phyloP scores from a whole-genome alignment of 2,797 vertebrate species.

The Phataginus tricuspis region DNA sequence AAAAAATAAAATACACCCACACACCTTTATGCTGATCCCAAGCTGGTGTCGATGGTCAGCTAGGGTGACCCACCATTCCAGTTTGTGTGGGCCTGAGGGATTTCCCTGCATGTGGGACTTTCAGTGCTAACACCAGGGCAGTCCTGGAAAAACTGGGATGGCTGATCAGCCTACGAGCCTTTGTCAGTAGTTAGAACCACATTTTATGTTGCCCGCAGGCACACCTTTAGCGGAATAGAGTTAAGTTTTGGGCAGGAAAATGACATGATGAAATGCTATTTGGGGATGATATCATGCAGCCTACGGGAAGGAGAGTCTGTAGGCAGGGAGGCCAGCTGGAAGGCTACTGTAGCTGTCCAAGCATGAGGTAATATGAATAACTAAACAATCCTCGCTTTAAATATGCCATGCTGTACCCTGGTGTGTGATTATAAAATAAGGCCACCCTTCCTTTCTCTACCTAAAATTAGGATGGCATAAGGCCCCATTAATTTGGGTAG shows the following conservation, averaged over 20 bases:
- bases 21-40: not conserved
- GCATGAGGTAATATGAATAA: not conserved
- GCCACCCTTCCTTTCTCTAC: not conserved
- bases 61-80: not conserved
- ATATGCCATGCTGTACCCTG: not conserved
- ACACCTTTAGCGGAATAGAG: not conserved
- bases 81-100: not conserved
- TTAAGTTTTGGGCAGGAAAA: not conserved
- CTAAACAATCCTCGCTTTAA: not conserved
- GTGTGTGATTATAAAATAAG: not conserved
- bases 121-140: not conserved
- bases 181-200: not conserved
- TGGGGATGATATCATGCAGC: not conserved
- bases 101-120: not conserved
- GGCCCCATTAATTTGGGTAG: not conserved
- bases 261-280: not conserved
- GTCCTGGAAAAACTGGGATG: not conserved
- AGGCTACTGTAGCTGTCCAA: not conserved
- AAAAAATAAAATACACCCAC: not conserved
- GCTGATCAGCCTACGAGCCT: not conserved
- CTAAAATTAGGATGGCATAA: not conserved
- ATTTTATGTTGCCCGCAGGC: constrained; percentile 15
- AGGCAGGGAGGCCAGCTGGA: not conserved
- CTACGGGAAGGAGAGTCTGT: not conserved
- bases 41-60: not conserved